Evolutionary conservation across 2,888 invertebrate species (phyloP), one percentile per base, ranked within the genome.

Genomic region (Mactromeris polynyma): DNA sequence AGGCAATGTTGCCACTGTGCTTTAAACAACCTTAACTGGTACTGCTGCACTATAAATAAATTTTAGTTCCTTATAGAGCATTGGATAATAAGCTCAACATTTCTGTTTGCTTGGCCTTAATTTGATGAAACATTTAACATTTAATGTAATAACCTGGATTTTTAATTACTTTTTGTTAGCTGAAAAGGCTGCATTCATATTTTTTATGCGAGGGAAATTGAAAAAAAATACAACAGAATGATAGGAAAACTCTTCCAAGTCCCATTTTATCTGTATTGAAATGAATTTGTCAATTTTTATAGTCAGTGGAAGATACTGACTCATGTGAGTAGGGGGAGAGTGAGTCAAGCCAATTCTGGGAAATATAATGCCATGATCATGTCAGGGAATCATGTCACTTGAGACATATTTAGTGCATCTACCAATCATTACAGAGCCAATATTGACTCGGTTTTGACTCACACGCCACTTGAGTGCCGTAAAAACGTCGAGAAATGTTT

Each of bases 401-500:
- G 83, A 83, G 83, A 77, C 83, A 51, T 42, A 69, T 83, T 83
- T 73, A 83, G 73, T 83, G 83, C 46, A 33, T 77, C 42, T 46
- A 51, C 83, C 83, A 83, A 77, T 83, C 83, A 83, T 83, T 42
- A 42, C 31, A 21, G 77, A 83, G 46, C 73, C 78, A 86, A 81
- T 86, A 81, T 81, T 82, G 81, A 81, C 81, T 69, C 77, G 17
- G 73, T 51, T 81, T 81, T 86, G 81, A 86, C 81, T 86, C 86
- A 69, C 21, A 26, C 3, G 40, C 26, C 82, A 82, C 64, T 40
- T 38, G 82, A 82, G 82, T 69, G 51, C 58, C 26, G 64, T 82
- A 69, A 82, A 82, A 40, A 38, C 42, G 11, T 73, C n/a, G 42
- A 69, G 9, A 40, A n/a, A 64, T 38, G 17, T 82, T 36, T 36